These are phyloP conservation scores for Copidosoma floridanum DNA, from an alignment of 1,140 invertebrate genomes.

Conservation along the genomic window DNA sequence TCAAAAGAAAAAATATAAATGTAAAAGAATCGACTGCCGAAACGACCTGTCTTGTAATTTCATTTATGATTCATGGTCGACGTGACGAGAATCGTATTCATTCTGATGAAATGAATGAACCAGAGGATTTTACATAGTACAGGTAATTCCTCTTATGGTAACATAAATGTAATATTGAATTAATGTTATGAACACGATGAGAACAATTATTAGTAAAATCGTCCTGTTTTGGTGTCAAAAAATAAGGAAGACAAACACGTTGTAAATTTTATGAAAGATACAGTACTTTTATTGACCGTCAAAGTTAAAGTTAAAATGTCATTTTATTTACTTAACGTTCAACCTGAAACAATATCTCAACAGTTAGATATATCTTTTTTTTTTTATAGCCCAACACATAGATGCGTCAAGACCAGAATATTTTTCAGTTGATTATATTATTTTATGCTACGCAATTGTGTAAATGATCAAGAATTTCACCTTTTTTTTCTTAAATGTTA, in stretches of 20 bases:
- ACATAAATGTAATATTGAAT: no score
- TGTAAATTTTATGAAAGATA: slow-evolving; percentile 25
- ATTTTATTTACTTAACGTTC: slow-evolving; percentile 21
- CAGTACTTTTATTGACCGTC: slow-evolving; percentile 25
- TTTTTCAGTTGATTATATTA: no score
- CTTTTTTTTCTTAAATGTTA: slow-evolving; percentile 9
- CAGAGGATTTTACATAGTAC: slow-evolving; percentile 11
- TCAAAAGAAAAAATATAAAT: neutral
- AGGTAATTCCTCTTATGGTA: neutral
- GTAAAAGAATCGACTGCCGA: neutral
- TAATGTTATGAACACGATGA: no score
- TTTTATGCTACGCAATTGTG: no score
- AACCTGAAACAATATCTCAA: slow-evolving; percentile 15
- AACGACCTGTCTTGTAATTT: neutral
- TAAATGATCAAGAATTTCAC: no score
- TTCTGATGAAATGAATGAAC: neutral
- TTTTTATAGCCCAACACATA: neutral
- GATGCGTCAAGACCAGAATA: neutral
- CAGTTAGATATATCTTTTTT: neutral
- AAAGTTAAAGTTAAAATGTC: slow-evolving; percentile 21
- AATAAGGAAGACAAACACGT: slow-evolving; percentile 3
- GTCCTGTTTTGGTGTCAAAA: slow-evolving; percentile 1
- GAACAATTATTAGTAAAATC: slow-evolving; percentile 13
- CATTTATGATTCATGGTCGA: no score
- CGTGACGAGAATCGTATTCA: no score